Evolutionary conservation across 2,113 vertebrate species (phyloP), one percentile per base, ranked within the genome.

Genomic region (Turnix velox): DNA sequence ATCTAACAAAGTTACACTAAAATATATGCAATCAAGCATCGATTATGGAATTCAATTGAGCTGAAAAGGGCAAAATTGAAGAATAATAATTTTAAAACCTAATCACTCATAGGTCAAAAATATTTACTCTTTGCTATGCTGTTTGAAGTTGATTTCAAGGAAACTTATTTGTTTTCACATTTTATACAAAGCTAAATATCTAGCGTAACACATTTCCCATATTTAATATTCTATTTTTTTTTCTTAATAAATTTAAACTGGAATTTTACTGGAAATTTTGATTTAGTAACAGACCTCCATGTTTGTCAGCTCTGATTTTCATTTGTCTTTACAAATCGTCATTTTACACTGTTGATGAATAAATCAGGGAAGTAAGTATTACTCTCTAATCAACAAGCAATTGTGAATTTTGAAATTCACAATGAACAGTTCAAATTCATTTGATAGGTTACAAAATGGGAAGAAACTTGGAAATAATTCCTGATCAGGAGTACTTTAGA

Each of bases 401-500:
- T 30, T 45, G 14, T 74, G 40, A 87, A 72, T 67, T 78, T 80
- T 74, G 23, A 78, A 89, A 10, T 81, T 87, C 19, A 35, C 61
- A 84, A 57, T 39, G 2, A 88, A 5, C n/a, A 37, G 12, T 52
- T 68, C 12, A 72, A 80, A 92, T 65, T 72, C 1, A 23, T 82
- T 78, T 90, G 2, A 48, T 35, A 40, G 15, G n/a, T 43, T 1
- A 13, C 9, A 87, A 82, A 78, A 78, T 61, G 3, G 11, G 10
- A 85, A 68, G 40, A 82, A 87, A 66, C 7, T 62, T 79, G 16
- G 8, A 66, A 79, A 69, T 30, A 79, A 65, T 71, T 92, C 93
- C 35, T 74, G 4, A 2, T 55, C 35, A 31, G 9, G 4, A 86
- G 52, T 57, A 58, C 12, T 80, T 69, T 48, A 76, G 37, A 80